phyloP scores from a whole-genome alignment of 2,113 vertebrate species.

The Vidua chalybeata region DNA sequence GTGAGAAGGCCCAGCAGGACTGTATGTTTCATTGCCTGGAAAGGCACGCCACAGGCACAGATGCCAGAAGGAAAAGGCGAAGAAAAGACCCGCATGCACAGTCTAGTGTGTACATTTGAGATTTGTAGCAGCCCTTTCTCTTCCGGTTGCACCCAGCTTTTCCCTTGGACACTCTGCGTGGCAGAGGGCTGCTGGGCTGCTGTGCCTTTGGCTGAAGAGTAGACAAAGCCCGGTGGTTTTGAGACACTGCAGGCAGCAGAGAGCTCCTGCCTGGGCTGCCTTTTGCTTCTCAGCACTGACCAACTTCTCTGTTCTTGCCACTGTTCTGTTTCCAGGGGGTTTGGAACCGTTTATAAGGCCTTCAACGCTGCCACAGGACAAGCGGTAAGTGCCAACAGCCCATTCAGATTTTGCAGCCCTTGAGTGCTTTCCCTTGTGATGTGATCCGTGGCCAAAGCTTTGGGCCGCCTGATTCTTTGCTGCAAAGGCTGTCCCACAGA shows the following conservation, averaged over 20 bases:
- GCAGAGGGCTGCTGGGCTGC: no score
- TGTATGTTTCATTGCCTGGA: background rate
- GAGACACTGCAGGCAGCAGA: background rate
- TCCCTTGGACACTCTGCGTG: background rate
- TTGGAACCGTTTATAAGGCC: background rate
- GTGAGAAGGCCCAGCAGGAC: background rate
- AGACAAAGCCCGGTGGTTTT: background rate
- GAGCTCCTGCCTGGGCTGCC: no score
- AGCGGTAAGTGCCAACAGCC: background rate
- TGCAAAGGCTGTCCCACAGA: no score
- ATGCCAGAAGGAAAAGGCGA: background rate
- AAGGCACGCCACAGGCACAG: rapidly evolving
- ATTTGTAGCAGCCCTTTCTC: background rate
- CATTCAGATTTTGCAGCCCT: background rate
- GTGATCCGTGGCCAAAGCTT: no score
- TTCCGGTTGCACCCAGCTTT: background rate
- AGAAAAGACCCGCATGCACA: rapidly evolving
- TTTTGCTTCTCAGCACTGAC: background rate
- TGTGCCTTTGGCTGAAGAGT: background rate
- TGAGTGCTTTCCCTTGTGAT: no score
- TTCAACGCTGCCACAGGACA: background rate
- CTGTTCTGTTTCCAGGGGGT: background rate
- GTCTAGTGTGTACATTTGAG: background rate
- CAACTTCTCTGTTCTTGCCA: background rate
- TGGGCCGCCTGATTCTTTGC: no score